Conservation (phyloP, 2,888 invertebrate species). For the Hydroisotoma schaefferi region DNA sequence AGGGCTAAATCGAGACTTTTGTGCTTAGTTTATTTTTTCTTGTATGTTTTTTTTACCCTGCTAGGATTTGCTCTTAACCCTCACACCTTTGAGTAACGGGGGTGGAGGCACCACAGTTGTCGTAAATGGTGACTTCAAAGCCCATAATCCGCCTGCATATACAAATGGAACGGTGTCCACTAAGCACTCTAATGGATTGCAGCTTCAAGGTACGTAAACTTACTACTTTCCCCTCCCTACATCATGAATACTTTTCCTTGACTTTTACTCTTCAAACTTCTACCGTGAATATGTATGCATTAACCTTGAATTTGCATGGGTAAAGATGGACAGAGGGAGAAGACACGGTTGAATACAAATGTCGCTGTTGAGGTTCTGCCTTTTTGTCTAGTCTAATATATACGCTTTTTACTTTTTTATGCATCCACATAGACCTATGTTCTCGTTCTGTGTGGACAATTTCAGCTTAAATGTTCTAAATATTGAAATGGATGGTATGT, state of each 20-base stretch:
- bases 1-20: conserved; percentile 20
- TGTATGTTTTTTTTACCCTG: conserved; percentile 9
- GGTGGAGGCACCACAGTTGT: conserved; percentile 32
- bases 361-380: too few relatives aligned
- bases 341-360: too few relatives aligned
- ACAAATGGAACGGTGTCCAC: conserved; percentile 36
- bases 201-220: conserved; percentile 42
- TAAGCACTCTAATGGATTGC: conserved; percentile 44
- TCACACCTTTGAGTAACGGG: conserved; percentile 46
- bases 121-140: conserved; percentile 45
- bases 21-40: conserved; percentile 5
- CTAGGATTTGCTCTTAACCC: conserved; percentile 46
- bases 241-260: neutral
- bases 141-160: conserved; percentile 37
- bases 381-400: too few relatives aligned
- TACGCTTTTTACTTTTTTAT: too few relatives aligned
- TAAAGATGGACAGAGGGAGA: too few relatives aligned
- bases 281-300: too few relatives aligned
- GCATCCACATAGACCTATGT: too few relatives aligned
- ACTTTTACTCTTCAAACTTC: too few relatives aligned
- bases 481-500: neutral
- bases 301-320: too few relatives aligned
- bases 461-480: conserved; percentile 5
- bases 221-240: neutral
- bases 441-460: too few relatives aligned